Evolutionary conservation across 2,797 vertebrate species (phyloP).

Genomic region (Lithobates pipiens): DNA sequence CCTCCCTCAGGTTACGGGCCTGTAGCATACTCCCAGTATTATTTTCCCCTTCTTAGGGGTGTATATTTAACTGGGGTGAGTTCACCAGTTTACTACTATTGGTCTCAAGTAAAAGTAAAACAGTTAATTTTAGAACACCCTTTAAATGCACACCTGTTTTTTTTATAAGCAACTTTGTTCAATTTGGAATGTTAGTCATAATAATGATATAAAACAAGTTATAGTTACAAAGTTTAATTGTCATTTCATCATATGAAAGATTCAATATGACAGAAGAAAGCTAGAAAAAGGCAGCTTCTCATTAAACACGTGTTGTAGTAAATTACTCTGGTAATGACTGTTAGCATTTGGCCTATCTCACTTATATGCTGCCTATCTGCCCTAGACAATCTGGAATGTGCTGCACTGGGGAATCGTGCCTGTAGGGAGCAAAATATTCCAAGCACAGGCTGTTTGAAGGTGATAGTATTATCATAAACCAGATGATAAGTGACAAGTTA

Average conservation of each 20-base stretch:
- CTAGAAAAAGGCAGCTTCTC: not conserved
- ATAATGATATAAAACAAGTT: too few species aligned
- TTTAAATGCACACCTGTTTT: too few species aligned
- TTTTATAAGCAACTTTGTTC: too few species aligned
- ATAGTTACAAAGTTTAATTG: not conserved
- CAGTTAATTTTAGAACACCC: too few species aligned
- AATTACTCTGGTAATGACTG: conserved; percentile 47
- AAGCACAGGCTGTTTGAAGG: conserved; percentile 60
- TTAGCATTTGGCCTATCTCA: conserved; percentile 26
- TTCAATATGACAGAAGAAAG: not conserved
- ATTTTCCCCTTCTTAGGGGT: too few species aligned
- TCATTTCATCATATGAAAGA: not conserved
- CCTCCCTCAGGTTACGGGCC: too few species aligned
- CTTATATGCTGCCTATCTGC: conserved; percentile 26
- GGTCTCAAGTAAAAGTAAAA: too few species aligned
- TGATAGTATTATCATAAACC: conserved; percentile 69
- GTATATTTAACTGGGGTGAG: too few species aligned
- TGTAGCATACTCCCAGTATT: too few species aligned
- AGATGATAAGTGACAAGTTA: conserved; percentile 71
- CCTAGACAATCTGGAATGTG: conserved; percentile 49
- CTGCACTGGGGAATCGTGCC: conserved; percentile 6
- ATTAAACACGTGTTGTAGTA: not conserved
- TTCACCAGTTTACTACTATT: not conserved
- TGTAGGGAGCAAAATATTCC: conserved; percentile 21
- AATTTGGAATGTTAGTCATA: not conserved